phyloP scores from a whole-genome alignment of 2,888 invertebrate species.

The Marronus borbonicus region DNA sequence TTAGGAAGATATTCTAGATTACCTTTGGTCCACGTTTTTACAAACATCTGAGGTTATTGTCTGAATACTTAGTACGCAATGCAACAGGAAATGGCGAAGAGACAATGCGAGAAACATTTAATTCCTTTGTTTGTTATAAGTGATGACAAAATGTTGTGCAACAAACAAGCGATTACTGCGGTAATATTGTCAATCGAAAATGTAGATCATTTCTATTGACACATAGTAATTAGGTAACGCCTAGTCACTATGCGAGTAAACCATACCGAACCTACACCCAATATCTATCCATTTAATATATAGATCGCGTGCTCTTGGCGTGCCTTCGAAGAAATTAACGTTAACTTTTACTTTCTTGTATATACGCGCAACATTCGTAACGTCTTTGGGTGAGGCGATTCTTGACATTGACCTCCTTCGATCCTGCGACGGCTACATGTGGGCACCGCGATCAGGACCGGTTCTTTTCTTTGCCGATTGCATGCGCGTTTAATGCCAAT shows the following conservation, averaged over 20 bases:
- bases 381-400: no score
- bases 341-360: conserved; percentile 49
- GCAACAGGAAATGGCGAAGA: no score
- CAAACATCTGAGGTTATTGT: no score
- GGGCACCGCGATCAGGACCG: conserved; percentile 21
- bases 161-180: conserved; percentile 11
- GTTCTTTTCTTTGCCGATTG: conserved; percentile 22
- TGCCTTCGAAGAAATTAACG: conserved; percentile 46
- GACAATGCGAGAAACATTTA: not conserved
- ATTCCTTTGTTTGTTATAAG: not conserved
- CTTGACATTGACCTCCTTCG: conserved; percentile 46
- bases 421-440: not conserved
- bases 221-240: conserved; percentile 37
- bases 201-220: conserved; percentile 37
- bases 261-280: not conserved
- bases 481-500: conserved; percentile 19
- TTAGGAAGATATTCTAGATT: no score
- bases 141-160: conserved; percentile 10
- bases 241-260: not conserved
- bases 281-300: conserved; percentile 32
- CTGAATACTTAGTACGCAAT: no score
- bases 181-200: conserved; percentile 34
- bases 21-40: no score
- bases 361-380: conserved; percentile 38
- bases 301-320: conserved; percentile 35